Evolutionary conservation across 2,113 vertebrate species (phyloP).

Genomic region (Chionomys nivalis): DNA sequence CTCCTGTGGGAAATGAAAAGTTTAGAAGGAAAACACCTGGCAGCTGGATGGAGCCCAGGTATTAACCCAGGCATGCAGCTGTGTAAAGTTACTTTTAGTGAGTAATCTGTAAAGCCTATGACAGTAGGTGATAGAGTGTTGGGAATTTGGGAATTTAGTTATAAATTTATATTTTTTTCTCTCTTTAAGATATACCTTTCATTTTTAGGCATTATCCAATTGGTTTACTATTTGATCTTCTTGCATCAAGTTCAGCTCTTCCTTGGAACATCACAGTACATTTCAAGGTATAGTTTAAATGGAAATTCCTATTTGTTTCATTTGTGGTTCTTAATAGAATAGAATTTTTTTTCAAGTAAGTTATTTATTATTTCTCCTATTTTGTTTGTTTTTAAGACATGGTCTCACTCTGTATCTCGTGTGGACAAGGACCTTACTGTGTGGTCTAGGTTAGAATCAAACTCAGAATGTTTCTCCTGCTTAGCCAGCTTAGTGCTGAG

Average conservation of each 20-base stretch:
- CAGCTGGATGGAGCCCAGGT: slow-evolving; percentile 1
- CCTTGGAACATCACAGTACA: slow-evolving; percentile 98
- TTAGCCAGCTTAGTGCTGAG: neutral
- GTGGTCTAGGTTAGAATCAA: neutral
- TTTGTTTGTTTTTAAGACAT: neutral
- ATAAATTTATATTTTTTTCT: slow-evolving; percentile 51
- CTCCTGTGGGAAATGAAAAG: slow-evolving; percentile 4
- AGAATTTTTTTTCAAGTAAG: neutral
- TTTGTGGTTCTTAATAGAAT: slow-evolving; percentile 49
- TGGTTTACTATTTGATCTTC: slow-evolving; percentile 97
- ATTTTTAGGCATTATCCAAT: slow-evolving; percentile 96
- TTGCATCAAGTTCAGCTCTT: slow-evolving; percentile 94
- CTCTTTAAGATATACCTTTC: slow-evolving; percentile 64
- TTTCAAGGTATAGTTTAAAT: slow-evolving; percentile 93
- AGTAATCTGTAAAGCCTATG: slow-evolving; percentile 3
- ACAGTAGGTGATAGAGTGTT: slow-evolving; percentile 38
- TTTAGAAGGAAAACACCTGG: neutral
- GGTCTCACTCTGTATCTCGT: neutral
- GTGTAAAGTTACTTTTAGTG: slow-evolving; percentile 6
- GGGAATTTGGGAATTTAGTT: slow-evolving; percentile 51
- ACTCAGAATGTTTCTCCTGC: neutral
- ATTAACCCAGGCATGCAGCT: neutral
- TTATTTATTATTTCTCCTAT: neutral
- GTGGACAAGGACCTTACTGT: neutral
- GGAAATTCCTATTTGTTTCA: slow-evolving; percentile 51